Evolutionary conservation across 2,888 invertebrate genomes (phyloP), one percentile per base, ranked within the genome.

Genomic region (Drosophila limbata): DNA sequence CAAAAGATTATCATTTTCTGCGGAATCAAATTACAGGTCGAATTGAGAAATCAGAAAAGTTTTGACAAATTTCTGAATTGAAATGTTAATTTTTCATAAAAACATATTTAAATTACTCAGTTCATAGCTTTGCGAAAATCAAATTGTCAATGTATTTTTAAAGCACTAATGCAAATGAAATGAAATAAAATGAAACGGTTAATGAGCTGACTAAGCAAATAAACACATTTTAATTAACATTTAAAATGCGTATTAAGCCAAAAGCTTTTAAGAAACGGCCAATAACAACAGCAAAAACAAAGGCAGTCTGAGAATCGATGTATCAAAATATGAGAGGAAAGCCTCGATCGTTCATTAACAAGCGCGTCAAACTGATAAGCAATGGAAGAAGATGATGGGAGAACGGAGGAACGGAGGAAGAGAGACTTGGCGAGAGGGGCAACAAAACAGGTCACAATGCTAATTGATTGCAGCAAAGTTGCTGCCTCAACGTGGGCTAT

Each of bases 151-250:
- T 8, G 28, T 2, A 8, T 28, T 28, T 28, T 1, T 28, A 28
- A 8, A 28, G 1, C 8, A 28, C 28, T 28, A 28, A 28, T 28
- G 8, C 8, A 28, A 28, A 28, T 28, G 28, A 25, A 25, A 25
- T 25, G 25, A 0, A 25, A 5, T 75, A 67, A 47, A 61, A 68
- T 44, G 44, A 44, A 53, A 33, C 42, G 4, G 25, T 70, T 80
- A 77, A 84, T 76, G 78, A 66, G 74, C 75, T 64, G 71, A 59
- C 59, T 68, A 55, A 73, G 66, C 73, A 84, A 84, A 90, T 90
- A 79, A 91, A 84, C 70, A 78, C 84, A 84, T 81, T 89, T 90
- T 91, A 91, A 90, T 90, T 91, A 89, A 69, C 91, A 90, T 91
- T 89, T 90, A 78, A 91, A 91, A 84, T 87, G 74, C 73, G 71